phyloP scores from a whole-genome alignment of 2,113 vertebrate species.

The Melanostigma gelatinosum region DNA sequence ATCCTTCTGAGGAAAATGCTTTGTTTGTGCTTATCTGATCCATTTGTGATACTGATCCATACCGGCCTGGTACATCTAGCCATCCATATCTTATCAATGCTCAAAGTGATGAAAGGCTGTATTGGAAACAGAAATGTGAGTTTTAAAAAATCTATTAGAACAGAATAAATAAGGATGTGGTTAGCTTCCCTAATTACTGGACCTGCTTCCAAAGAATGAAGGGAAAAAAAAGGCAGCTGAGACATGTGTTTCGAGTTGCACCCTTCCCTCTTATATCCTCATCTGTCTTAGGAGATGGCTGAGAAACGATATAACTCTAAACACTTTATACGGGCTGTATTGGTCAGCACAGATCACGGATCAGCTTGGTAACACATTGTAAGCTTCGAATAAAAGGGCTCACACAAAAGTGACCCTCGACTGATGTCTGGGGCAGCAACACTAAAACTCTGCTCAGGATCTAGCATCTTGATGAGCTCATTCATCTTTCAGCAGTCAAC shows the following conservation, averaged over 20 bases:
- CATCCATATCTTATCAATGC: slow-evolving; percentile 60
- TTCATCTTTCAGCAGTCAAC: slow-evolving; percentile 59
- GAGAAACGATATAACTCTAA: slow-evolving; percentile 36
- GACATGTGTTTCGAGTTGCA: slow-evolving; percentile 70
- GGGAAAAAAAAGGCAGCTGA: slow-evolving; percentile 52
- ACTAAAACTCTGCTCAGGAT: slow-evolving; percentile 9
- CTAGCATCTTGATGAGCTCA: slow-evolving; percentile 51
- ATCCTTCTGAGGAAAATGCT: slow-evolving; percentile 63
- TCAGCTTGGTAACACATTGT: background rate
- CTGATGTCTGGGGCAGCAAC: slow-evolving; percentile 8
- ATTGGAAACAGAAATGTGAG: slow-evolving; percentile 60
- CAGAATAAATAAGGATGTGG: slow-evolving; percentile 77
- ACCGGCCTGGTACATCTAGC: slow-evolving; percentile 44
- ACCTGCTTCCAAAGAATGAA: slow-evolving; percentile 68
- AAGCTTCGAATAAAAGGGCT: slow-evolving; percentile 38
- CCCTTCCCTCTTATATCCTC: slow-evolving; percentile 45
- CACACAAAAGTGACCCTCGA: slow-evolving; percentile 19
- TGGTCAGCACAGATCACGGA: slow-evolving; percentile 33
- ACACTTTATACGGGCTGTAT: slow-evolving; percentile 29
- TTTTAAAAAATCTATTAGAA: slow-evolving; percentile 53
- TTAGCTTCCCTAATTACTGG: slow-evolving; percentile 72
- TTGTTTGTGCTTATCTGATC: slow-evolving; percentile 77
- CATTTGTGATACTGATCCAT: slow-evolving; percentile 65
- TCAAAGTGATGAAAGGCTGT: slow-evolving; percentile 64
- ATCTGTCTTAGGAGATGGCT: slow-evolving; percentile 53